Evolutionary conservation across 2,888 invertebrate genomes (phyloP).

Genomic region (Melangyna quadrimaculata): DNA sequence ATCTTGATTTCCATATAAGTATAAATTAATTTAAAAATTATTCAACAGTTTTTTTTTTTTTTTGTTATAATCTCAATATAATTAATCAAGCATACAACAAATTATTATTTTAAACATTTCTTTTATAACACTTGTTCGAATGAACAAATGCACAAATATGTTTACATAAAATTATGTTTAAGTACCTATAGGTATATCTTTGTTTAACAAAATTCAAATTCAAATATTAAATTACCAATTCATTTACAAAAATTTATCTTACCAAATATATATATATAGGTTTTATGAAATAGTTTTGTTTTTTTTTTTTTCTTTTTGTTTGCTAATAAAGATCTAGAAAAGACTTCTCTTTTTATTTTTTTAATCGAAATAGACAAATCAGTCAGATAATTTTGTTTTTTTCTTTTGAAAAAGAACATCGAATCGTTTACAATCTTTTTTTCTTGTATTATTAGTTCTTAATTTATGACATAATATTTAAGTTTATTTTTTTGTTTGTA

Average conservation of each 20-base stretch:
- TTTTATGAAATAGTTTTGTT: slow-evolving; percentile 24
- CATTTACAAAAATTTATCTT: slow-evolving; percentile 37
- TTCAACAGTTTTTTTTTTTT: slow-evolving; percentile 41
- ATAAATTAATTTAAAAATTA: slow-evolving; percentile 57
- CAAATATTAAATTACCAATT: not conserved
- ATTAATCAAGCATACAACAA: slow-evolving; percentile 32
- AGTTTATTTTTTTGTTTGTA: not conserved
- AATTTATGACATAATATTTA: not conserved
- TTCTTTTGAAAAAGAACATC: slow-evolving; percentile 26
- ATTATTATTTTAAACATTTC: slow-evolving; percentile 6
- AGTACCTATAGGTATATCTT: not conserved
- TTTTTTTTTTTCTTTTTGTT: slow-evolving; percentile 12
- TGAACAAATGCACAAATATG: not conserved
- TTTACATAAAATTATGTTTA: not conserved
- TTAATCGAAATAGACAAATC: slow-evolving; percentile 59
- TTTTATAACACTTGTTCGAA: not conserved
- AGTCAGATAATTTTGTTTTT: slow-evolving; percentile 50
- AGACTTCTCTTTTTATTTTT: slow-evolving; percentile 7
- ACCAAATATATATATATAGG: slow-evolving; percentile 12
- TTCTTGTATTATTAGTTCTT: not conserved
- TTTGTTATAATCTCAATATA: not conserved
- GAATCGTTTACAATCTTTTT: slow-evolving; percentile 14
- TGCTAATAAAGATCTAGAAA: slow-evolving; percentile 14
- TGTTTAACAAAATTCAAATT: not conserved
- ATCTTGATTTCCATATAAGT: slow-evolving; percentile 7